Evolutionary conservation across 1,140 invertebrate genomes (phyloP).

Genomic region (Calephelis nemesis): DNA sequence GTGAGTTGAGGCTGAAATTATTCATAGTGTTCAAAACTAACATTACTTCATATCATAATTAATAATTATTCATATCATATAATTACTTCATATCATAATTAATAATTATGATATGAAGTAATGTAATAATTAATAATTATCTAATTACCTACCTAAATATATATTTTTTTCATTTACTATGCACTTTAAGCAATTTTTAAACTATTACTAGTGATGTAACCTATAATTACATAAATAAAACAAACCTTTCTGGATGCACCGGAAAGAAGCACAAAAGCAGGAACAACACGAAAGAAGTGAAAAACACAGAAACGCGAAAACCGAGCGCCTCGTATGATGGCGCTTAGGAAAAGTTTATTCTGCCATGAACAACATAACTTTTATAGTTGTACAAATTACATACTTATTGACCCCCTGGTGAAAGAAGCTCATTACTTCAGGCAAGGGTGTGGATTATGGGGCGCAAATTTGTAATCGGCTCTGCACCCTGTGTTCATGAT

Average conservation of each 20-base stretch:
- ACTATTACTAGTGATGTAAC: background rate
- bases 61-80: too few species aligned
- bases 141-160: too few species aligned
- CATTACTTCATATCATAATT: too few species aligned
- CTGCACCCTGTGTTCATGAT: constrained; percentile 55
- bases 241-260: constrained; percentile 47
- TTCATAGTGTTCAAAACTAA: background rate
- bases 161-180: too few species aligned
- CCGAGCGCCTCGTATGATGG: constrained; percentile 40
- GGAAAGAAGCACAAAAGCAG: constrained; percentile 5
- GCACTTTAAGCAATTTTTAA: too few species aligned
- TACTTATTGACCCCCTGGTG: constrained; percentile 64
- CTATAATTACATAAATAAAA: constrained; percentile 27
- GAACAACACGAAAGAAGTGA: constrained; percentile 28
- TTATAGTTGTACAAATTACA: constrained; percentile 66
- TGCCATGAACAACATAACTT: constrained; percentile 35
- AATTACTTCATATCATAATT: too few species aligned
- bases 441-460: constrained; percentile 64
- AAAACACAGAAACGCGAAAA: constrained; percentile 34
- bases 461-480: constrained; percentile 61
- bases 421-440: constrained; percentile 66
- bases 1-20: background rate
- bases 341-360: constrained; percentile 32
- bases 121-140: too few species aligned
- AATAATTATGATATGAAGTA: too few species aligned